phyloP scores from a whole-genome alignment of 2,113 vertebrate species.

The Pituophis catenifer region DNA sequence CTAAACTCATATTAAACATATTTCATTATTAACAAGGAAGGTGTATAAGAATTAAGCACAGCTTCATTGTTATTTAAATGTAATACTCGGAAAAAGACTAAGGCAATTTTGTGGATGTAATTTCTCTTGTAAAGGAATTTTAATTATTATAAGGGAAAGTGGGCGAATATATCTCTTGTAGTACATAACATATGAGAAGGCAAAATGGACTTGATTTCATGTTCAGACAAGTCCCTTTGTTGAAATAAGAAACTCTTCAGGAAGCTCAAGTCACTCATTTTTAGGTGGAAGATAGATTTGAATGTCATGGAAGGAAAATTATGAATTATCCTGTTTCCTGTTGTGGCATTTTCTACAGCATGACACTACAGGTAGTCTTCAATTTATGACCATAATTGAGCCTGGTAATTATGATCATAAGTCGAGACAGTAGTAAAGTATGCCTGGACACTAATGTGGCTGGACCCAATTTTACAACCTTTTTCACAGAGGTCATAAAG shows the following conservation, averaged over 20 bases:
- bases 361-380: not conserved
- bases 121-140: conserved; percentile 41
- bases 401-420: too few relatives aligned
- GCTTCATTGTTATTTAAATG: conserved; percentile 60
- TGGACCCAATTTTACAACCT: too few relatives aligned
- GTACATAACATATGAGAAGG: not conserved
- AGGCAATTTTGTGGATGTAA: conserved; percentile 30
- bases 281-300: not conserved
- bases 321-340: not conserved
- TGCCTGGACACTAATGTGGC: too few relatives aligned
- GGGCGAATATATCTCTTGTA: not conserved
- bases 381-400: too few relatives aligned
- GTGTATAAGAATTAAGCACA: conserved; percentile 69
- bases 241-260: not conserved
- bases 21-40: conserved; percentile 72
- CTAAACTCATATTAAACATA: conserved; percentile 70
- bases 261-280: not conserved
- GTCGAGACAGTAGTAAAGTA: too few relatives aligned
- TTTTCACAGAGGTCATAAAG: too few relatives aligned
- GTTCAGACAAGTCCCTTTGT: not conserved
- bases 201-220: not conserved
- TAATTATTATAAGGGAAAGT: conserved; percentile 24
- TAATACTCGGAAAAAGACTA: conserved; percentile 61
- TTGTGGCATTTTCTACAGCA: not conserved
- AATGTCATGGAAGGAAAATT: not conserved